Evolutionary conservation across 1,140 invertebrate genomes (phyloP), one percentile per base, ranked within the genome.

Genomic region (Metopolophium dirhodum): DNA sequence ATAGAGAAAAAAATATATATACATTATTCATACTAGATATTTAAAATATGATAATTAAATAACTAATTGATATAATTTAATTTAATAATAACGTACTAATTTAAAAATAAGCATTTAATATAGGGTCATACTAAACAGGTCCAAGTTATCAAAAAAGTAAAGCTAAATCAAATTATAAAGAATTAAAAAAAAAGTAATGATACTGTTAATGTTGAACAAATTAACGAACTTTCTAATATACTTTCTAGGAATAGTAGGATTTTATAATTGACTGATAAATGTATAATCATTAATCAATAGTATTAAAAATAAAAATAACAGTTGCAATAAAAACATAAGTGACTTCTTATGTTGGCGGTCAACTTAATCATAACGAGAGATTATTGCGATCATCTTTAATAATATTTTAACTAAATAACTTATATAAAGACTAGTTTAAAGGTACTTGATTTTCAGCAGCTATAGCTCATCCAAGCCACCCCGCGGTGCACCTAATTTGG

Each of bases 401-500:
- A 91, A 49, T 49, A 37, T 49, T 20, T 83, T 41, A 54, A 93
- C 7, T 51, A 41, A 41, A 86, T 57, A 26, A 93, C 82, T 93
- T n/a, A 86, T 23, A 86, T 41, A 86, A 86, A 93, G 91, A 93
- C 91, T 93, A 93, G 91, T 82, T 83, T 91, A 94, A 86, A 51
- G 89, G 82, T 91, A 94, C 23, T 49, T 91, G 57, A 83, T 83
- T 51, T 86, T 94, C 86, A 57, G 49, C 93, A 54, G 51, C 47
- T 93, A 93, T 54, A 93, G 54, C 30, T 95, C 97, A 94, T 97
- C 96, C 90, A 97, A 95, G 82, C 97, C 97, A 94, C 97, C 97
- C 94, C 96, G 96, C 41, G 96, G 96, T 94, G 96, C 95, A 37
- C 97, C 97, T 92, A 95, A 95, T 95, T 96, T 97, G 92, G 97